A percentile compares a stretch with the other conserved stretches of the same genome.
phyloP scores from a whole-genome alignment of 2,888 invertebrate genomes.

The Dynastes hyllus region DNA sequence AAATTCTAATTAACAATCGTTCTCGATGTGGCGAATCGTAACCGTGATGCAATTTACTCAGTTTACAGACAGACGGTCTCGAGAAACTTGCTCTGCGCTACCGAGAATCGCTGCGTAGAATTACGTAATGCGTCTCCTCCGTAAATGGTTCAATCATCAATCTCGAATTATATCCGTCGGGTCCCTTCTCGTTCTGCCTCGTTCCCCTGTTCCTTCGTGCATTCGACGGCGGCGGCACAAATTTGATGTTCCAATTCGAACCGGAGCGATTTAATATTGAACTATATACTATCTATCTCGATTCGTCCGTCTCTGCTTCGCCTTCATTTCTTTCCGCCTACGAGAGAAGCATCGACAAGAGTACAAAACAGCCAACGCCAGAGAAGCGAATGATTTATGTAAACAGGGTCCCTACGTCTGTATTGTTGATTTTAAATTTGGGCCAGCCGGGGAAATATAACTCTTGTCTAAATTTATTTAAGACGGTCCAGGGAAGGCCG shows the following conservation, averaged over 20 bases:
- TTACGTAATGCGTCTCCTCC: constrained; percentile 9
- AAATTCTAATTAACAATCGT: constrained; percentile 15
- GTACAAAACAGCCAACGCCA: constrained; percentile 28
- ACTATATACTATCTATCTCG: constrained; percentile 8
- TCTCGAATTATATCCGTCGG: constrained; percentile 28
- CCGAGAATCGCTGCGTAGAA: not conserved
- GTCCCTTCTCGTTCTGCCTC: not conserved
- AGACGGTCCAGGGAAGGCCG: not conserved
- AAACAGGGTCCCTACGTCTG: constrained; percentile 20
- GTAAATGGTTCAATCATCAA: constrained; percentile 28
- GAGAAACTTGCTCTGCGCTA: not conserved
- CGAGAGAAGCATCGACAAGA: constrained; percentile 11
- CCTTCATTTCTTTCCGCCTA: not conserved
- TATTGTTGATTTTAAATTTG: constrained; percentile 37
- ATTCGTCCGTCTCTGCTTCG: constrained; percentile 1
- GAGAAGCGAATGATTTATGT: constrained; percentile 33
- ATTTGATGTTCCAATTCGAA: constrained; percentile 30
- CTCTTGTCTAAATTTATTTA: constrained; percentile 36
- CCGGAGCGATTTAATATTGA: constrained; percentile 18
- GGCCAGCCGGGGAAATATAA: constrained; percentile 32
- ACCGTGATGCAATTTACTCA: too few species aligned
- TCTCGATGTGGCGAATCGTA: not conserved
- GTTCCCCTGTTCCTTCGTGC: not conserved
- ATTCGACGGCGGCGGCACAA: constrained; percentile 15
- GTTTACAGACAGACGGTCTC: not conserved